Conservation (phyloP, 2,888 invertebrate genomes). For the Troides oblongomaculatus region DNA sequence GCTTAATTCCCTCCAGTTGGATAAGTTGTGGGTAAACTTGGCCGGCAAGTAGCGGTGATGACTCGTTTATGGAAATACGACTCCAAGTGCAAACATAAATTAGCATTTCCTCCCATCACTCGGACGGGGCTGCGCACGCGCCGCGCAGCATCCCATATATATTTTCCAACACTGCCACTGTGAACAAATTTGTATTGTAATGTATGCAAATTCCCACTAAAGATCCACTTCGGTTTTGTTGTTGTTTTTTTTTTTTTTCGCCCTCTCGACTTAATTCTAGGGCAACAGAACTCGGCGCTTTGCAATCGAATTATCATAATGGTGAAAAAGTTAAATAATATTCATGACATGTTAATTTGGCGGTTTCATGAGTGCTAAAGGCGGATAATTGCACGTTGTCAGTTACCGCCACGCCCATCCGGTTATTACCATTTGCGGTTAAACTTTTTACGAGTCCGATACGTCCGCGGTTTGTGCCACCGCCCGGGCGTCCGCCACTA, state of each 20-base stretch:
- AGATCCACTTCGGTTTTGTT: constrained; percentile 37
- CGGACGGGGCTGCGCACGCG: constrained; percentile 22
- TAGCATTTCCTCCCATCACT: constrained; percentile 20
- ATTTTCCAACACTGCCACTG: constrained; percentile 13
- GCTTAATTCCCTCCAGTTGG: constrained; percentile 24
- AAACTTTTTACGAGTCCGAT: constrained; percentile 23
- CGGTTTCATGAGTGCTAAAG: constrained; percentile 64
- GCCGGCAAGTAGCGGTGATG: constrained; percentile 7
- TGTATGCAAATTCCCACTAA: constrained; percentile 34
- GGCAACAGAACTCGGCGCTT: constrained; percentile 55
- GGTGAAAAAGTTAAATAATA: constrained; percentile 73
- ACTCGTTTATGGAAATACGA: constrained; percentile 15
- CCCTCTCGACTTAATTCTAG: constrained; percentile 65
- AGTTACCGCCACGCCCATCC: constrained; percentile 24
- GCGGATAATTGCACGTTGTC: constrained; percentile 64
- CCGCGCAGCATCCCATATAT: constrained; percentile 21
- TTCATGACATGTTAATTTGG: constrained; percentile 69
- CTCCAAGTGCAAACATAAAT: constrained; percentile 11
- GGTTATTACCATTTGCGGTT: constrained; percentile 29
- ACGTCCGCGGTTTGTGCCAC: constrained; percentile 8
- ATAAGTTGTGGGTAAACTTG: constrained; percentile 19
- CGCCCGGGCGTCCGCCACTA: neutral
- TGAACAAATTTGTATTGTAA: constrained; percentile 36
- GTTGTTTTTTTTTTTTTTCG: constrained; percentile 20
- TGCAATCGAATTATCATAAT: constrained; percentile 66